Evolutionary conservation across 2,797 vertebrate genomes (phyloP).

Genomic region (Limnodromus scolopaceus): DNA sequence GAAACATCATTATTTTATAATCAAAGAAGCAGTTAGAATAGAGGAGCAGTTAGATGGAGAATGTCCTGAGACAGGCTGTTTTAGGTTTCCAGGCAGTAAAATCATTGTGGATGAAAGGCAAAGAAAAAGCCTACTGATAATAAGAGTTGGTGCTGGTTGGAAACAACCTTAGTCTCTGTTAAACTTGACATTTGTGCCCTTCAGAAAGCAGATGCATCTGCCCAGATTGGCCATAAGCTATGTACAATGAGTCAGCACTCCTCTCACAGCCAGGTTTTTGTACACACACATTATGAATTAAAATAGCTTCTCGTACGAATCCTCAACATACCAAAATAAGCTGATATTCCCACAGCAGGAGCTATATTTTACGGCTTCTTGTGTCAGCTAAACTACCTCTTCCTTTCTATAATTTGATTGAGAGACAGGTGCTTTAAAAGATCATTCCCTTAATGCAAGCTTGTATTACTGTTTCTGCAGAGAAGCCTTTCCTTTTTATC

Average conservation of each 20-base stretch:
- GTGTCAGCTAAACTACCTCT: background rate
- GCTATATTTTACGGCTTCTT: background rate
- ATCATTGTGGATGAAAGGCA: background rate
- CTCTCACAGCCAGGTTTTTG: background rate
- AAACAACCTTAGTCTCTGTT: background rate
- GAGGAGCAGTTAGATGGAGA: background rate
- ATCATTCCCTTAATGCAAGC: background rate
- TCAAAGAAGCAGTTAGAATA: constrained; percentile 10
- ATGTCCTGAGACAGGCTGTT: background rate
- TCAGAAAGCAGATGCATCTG: background rate
- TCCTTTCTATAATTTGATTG: background rate
- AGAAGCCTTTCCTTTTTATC: background rate
- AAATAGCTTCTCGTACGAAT: background rate
- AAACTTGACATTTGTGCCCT: background rate
- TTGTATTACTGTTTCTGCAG: background rate
- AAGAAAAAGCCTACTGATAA: background rate
- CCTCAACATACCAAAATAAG: background rate
- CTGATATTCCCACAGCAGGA: background rate
- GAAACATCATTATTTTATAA: constrained; percentile 23
- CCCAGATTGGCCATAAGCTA: background rate
- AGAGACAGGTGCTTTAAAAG: background rate
- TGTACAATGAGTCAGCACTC: background rate
- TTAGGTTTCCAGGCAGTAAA: background rate
- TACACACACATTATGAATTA: background rate
- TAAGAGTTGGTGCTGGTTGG: background rate